phyloP scores from a whole-genome alignment of 1,140 invertebrate species.

The Schlechtendalia chinensis region DNA sequence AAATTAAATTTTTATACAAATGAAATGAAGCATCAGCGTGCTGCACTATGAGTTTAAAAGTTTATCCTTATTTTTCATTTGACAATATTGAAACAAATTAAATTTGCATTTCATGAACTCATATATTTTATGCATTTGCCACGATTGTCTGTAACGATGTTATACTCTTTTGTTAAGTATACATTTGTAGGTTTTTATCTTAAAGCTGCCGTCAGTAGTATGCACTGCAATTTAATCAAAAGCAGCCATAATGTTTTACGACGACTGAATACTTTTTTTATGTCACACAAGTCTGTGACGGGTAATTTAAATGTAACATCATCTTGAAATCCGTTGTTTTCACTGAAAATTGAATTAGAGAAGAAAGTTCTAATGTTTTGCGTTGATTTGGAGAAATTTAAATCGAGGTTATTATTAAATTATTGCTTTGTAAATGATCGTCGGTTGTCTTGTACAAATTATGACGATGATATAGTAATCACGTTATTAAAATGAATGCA shows the following conservation, averaged over 20 bases:
- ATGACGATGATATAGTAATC: too few relatives aligned
- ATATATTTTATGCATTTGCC: background rate
- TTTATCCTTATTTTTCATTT: background rate
- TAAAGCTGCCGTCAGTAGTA: background rate
- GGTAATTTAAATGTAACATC: background rate
- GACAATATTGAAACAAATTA: constrained; percentile 21
- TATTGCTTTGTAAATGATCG: too few relatives aligned
- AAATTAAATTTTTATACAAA: background rate
- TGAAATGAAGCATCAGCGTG: background rate
- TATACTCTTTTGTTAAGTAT: background rate
- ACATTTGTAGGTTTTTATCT: constrained; percentile 16
- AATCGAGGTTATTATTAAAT: background rate
- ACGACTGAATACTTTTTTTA: constrained; percentile 8
- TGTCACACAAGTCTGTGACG: background rate
- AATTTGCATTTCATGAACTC: constrained; percentile 12
- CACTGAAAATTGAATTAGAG: background rate
- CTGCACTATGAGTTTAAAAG: background rate
- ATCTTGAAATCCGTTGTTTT: background rate
- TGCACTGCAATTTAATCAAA: constrained; percentile 18
- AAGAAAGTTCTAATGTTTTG: background rate
- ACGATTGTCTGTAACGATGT: background rate
- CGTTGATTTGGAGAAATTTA: background rate
- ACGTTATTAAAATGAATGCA: too few relatives aligned
- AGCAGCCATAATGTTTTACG: constrained; percentile 20
- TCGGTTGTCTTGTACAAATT: too few relatives aligned